These are phyloP conservation scores for Pteropus alecto DNA, from an alignment of 2,113 vertebrate genomes.

Conservation along the genomic window DNA sequence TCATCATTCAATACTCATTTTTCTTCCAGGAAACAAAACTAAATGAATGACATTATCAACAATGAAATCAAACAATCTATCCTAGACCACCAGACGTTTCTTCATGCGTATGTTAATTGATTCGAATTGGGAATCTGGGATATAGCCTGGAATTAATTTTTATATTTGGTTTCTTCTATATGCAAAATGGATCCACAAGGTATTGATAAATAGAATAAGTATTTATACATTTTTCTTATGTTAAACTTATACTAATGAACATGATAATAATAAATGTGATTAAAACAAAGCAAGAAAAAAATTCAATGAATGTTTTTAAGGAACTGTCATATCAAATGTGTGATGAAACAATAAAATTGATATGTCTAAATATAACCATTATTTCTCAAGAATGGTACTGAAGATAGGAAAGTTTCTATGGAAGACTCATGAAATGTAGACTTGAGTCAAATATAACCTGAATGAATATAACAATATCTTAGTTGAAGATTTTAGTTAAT, in stretches of 20 bases:
- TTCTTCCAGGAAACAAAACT: slow-evolving; percentile 26
- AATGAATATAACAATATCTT: neutral
- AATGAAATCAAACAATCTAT: neutral
- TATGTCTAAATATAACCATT: neutral
- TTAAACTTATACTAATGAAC: neutral
- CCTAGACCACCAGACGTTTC: neutral
- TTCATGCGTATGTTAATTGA: neutral
- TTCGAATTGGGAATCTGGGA: neutral
- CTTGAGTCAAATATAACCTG: neutral
- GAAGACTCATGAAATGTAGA: neutral
- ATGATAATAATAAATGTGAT: neutral
- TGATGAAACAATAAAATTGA: neutral
- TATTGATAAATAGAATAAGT: neutral
- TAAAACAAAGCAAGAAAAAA: neutral
- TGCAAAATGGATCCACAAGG: neutral
- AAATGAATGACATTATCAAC: neutral
- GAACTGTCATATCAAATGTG: neutral
- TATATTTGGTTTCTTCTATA: neutral
- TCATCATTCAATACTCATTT: neutral
- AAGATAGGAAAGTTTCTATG: neutral
- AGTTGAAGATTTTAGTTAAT: neutral
- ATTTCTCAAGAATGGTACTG: neutral
- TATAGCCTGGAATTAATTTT: neutral
- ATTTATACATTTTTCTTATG: neutral
- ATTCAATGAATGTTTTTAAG: neutral